phyloP scores from a whole-genome alignment of 2,113 vertebrate genomes.

The Bubo scandiacus region DNA sequence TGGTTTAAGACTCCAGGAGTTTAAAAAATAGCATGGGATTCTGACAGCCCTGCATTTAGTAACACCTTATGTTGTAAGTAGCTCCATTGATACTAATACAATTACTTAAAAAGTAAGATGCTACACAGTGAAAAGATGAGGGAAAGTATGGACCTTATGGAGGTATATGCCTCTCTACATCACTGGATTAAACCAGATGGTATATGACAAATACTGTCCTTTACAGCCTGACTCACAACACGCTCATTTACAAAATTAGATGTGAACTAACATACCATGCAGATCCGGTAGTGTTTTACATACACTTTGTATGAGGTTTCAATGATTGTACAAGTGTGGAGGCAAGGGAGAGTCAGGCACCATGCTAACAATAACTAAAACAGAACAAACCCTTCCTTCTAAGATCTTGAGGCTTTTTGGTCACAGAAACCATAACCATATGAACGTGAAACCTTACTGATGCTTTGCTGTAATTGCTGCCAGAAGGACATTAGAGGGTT shows the following conservation, averaged over 20 bases:
- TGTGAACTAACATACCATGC: background rate
- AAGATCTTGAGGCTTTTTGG: background rate
- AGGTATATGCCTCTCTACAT: background rate
- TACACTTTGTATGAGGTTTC: background rate
- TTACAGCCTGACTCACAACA: conserved; percentile 21
- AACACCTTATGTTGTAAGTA: background rate
- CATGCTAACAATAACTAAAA: background rate
- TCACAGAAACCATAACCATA: background rate
- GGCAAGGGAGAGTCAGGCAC: background rate
- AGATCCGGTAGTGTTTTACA: background rate
- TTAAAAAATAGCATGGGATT: background rate
- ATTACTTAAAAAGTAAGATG: background rate
- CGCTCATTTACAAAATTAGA: background rate
- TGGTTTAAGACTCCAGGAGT: background rate
- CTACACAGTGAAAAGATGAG: background rate
- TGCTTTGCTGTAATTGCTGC: background rate
- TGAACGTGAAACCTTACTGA: background rate
- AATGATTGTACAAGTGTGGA: background rate
- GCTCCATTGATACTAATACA: background rate
- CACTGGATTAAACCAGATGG: background rate
- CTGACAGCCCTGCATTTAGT: background rate
- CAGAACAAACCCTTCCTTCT: background rate
- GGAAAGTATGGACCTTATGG: background rate
- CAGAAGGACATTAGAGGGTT: conserved; percentile 13
- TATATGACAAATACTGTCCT: background rate